phyloP scores from a whole-genome alignment of 2,797 vertebrate genomes.

The Dendrocincla tyrannina region DNA sequence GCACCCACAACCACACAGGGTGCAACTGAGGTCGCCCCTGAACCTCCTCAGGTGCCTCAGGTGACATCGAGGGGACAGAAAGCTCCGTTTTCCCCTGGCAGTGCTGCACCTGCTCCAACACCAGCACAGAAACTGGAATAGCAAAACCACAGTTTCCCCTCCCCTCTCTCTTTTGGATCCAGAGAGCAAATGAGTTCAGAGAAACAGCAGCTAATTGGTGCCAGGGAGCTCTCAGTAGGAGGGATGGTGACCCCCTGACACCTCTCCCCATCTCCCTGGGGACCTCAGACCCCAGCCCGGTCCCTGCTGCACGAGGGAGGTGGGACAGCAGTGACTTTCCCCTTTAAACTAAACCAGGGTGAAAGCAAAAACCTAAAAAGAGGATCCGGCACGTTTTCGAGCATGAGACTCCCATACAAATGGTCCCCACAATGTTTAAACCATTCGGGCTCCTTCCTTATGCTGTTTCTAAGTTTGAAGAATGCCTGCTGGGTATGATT shows the following conservation, averaged over 20 bases:
- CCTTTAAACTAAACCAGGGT: neutral
- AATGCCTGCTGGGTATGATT: constrained; percentile 59
- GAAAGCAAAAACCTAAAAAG: neutral
- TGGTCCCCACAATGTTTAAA: constrained; percentile 12
- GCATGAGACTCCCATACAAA: constrained; percentile 41
- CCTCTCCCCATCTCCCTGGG: neutral
- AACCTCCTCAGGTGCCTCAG: fast-evolving
- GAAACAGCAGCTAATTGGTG: neutral
- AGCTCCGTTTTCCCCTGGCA: neutral
- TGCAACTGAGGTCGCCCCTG: neutral
- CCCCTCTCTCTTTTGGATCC: neutral
- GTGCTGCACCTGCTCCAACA: neutral
- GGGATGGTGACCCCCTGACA: neutral
- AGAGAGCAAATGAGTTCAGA: neutral
- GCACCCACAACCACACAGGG: neutral
- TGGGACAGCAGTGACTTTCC: neutral
- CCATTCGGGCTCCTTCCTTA: constrained; percentile 59
- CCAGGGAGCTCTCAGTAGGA: neutral
- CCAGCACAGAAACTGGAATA: neutral
- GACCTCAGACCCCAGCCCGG: neutral
- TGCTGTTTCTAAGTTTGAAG: constrained; percentile 56
- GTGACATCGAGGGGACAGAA: neutral
- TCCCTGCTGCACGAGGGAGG: neutral
- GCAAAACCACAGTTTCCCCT: neutral
- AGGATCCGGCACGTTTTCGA: constrained; percentile 26